These are phyloP conservation scores for Macroglossus sobrinus DNA, from an alignment of 2,113 vertebrate species.

Conservation along the genomic window DNA sequence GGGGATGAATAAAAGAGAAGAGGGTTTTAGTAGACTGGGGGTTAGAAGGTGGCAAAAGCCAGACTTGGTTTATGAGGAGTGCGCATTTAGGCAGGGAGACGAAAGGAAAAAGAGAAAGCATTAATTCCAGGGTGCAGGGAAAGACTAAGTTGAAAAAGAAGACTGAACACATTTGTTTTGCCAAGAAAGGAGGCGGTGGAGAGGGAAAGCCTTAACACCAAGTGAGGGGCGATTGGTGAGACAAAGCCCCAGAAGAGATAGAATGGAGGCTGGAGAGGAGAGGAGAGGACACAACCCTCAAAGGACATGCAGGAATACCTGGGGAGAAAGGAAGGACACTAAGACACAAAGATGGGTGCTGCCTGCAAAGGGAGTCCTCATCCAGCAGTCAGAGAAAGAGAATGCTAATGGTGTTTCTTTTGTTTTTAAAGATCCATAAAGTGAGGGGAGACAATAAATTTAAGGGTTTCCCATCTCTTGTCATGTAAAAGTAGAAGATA, in stretches of 20 bases:
- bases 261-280: background rate
- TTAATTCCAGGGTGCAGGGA: background rate
- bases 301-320: background rate
- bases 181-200: background rate
- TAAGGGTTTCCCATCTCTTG: background rate
- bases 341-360: background rate
- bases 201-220: background rate
- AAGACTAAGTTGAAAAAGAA: background rate
- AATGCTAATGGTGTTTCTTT: background rate
- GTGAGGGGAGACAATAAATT: background rate
- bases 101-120: background rate
- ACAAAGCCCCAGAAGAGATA: background rate
- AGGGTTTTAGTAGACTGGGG: background rate
- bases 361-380: background rate
- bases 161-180: background rate
- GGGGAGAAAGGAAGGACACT: background rate
- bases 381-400: background rate
- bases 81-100: background rate
- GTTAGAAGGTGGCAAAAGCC: background rate
- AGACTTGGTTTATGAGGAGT: background rate
- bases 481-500: background rate
- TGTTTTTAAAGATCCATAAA: background rate
- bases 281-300: background rate
- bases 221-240: background rate
- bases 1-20: background rate